Evolutionary conservation across 2,113 vertebrate species (phyloP).

Genomic region (Grallaria varia): DNA sequence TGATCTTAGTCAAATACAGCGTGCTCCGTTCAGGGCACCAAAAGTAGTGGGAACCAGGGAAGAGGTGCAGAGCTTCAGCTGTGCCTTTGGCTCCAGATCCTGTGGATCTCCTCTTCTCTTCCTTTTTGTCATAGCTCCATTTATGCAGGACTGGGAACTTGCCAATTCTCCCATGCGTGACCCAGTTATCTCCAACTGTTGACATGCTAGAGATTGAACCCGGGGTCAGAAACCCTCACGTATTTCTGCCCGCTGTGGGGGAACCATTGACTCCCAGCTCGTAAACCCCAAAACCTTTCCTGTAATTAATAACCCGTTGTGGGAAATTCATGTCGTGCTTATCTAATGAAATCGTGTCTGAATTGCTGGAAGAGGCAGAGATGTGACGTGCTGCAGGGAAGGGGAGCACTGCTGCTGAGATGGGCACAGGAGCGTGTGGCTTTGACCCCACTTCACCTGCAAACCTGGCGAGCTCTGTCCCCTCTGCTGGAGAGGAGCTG

Average conservation of each 20-base stretch:
- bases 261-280: not conserved
- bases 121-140: not conserved
- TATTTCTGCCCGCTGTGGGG: not conserved
- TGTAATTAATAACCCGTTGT: not conserved
- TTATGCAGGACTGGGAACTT: not conserved
- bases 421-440: not conserved
- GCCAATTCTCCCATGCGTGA: not conserved
- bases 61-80: not conserved
- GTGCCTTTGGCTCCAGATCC: not conserved
- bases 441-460: not conserved
- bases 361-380: not conserved
- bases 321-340: not conserved
- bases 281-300: not conserved
- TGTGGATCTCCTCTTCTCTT: not conserved
- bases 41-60: not conserved
- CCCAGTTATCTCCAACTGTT: not conserved
- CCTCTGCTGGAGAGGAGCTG: not conserved
- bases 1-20: not conserved
- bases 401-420: not conserved
- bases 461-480: not conserved
- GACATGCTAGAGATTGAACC: not conserved
- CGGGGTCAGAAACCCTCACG: not conserved
- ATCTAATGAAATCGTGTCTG: not conserved
- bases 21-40: fast-evolving
- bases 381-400: fast-evolving